These are phyloP conservation scores for Lutraria rhynchaena DNA, from an alignment of 1,140 invertebrate genomes.

Conservation along the genomic window DNA sequence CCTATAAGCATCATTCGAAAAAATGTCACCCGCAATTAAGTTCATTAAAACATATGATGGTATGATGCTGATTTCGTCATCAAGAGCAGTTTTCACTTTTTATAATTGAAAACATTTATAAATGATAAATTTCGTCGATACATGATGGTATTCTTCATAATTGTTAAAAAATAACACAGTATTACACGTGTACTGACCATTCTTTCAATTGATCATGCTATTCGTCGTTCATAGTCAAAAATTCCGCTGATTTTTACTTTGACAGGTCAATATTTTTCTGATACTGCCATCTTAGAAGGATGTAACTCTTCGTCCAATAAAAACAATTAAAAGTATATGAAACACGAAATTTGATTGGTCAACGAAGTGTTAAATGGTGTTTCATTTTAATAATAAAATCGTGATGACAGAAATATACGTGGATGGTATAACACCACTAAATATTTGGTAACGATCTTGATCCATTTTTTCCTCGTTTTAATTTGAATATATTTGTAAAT, in stretches of 20 bases:
- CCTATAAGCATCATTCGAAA: too few species aligned
- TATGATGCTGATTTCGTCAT: too few species aligned
- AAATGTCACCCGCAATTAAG: too few species aligned
- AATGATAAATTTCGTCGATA: neutral
- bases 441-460: too few species aligned
- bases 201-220: neutral
- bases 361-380: neutral
- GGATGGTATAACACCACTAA: too few species aligned
- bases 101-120: too few species aligned
- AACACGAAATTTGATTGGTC: conserved; percentile 1
- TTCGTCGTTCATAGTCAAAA: neutral
- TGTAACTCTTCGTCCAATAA: conserved; percentile 14
- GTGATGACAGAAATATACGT: too few species aligned
- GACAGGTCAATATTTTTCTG: neutral
- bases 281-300: conserved; percentile 17
- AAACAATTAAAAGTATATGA: neutral
- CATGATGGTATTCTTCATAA: neutral
- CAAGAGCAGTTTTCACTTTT: too few species aligned
- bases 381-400: neutral
- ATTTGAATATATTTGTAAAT: too few species aligned
- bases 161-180: neutral
- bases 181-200: neutral
- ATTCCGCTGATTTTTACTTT: neutral
- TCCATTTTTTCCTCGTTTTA: too few species aligned
- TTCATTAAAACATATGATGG: too few species aligned